Percentiles rank a stretch among this genome's conserved stretches.
These are phyloP conservation scores for Ia io DNA, from an alignment of 2,113 vertebrate genomes.

Conservation along the genomic window DNA sequence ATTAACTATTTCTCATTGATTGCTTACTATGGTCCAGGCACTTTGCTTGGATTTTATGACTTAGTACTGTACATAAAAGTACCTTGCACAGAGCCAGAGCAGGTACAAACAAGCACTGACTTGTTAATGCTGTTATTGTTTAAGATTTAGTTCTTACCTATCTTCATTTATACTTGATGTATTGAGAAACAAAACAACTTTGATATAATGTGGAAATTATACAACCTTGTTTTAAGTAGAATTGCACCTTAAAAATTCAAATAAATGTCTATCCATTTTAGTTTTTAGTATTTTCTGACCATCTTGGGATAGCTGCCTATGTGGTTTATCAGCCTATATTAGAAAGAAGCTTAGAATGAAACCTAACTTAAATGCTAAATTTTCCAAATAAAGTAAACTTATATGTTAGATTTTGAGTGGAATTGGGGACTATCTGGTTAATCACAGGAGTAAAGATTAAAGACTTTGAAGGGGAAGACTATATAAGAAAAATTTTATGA, in stretches of 20 bases:
- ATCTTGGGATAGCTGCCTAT: background rate
- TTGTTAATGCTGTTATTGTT: background rate
- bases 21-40: rapidly evolving
- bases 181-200: background rate
- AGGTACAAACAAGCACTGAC: no score
- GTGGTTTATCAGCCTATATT: background rate
- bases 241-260: background rate
- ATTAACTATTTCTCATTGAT: background rate
- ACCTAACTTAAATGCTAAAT: background rate
- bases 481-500: background rate
- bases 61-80: rapidly evolving
- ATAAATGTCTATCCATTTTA: background rate
- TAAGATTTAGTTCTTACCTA: background rate
- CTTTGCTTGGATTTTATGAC: background rate
- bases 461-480: background rate
- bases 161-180: background rate
- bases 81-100: no score
- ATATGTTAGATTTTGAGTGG: background rate
- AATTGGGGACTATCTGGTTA: no score
- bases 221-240: background rate
- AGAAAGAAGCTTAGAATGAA: background rate
- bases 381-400: background rate
- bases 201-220: background rate
- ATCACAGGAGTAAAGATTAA: no score
- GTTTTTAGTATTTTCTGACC: background rate